Percentiles rank a stretch among this genome's conserved stretches.
phyloP scores from a whole-genome alignment of 2,797 vertebrate species.

The Sebastes baramenuke region DNA sequence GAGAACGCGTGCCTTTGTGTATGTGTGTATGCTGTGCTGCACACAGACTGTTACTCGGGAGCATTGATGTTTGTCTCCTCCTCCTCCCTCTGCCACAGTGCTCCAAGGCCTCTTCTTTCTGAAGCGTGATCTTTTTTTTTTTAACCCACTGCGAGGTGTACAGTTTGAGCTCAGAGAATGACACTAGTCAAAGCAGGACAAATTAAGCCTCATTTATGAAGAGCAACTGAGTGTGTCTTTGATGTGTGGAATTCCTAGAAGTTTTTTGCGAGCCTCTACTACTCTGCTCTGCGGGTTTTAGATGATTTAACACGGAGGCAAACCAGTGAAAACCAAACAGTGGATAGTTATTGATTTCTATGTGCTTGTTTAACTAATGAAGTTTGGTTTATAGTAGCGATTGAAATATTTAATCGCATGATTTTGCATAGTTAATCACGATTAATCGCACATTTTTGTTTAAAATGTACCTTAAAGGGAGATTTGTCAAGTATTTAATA shows the following conservation, averaged over 20 bases:
- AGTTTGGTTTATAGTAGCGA: not conserved
- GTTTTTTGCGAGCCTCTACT: not conserved
- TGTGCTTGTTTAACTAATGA: not conserved
- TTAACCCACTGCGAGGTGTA: not conserved
- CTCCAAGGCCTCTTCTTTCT: slow-evolving; percentile 18
- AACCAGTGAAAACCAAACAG: not conserved
- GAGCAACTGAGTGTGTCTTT: not conserved
- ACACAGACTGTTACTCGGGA: not conserved
- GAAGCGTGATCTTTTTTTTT: not conserved
- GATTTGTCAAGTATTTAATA: too few species aligned
- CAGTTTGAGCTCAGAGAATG: not conserved
- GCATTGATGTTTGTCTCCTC: not conserved
- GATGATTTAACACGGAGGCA: not conserved
- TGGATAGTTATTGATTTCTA: not conserved
- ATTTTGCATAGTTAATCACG: too few species aligned
- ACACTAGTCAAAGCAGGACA: slow-evolving; percentile 3
- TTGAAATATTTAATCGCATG: too few species aligned
- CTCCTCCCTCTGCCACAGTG: not conserved
- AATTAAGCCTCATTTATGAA: not conserved
- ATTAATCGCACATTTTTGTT: too few species aligned
- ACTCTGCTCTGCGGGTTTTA: not conserved
- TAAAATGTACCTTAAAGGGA: too few species aligned
- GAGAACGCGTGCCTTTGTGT: not conserved
- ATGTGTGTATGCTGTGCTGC: not conserved
- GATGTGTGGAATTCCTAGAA: not conserved